These are phyloP conservation scores for Noctua fimbriata DNA, from an alignment of 2,888 invertebrate genomes.

Conservation along the genomic window DNA sequence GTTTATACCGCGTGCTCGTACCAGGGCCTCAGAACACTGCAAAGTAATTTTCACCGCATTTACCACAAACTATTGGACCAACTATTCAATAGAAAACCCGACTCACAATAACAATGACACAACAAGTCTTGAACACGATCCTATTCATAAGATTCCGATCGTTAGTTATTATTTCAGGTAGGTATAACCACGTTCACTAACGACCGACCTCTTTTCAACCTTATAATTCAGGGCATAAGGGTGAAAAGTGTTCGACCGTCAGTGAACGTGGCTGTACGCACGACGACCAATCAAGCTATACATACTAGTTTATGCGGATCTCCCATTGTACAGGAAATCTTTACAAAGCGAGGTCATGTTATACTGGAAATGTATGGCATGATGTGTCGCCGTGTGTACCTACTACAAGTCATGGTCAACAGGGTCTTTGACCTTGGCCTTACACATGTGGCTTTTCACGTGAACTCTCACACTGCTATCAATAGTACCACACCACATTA, in stretches of 20 bases:
- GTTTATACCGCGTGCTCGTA: background rate
- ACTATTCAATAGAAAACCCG: constrained; percentile 8
- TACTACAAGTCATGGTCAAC: constrained; percentile 6
- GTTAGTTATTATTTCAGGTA: constrained; percentile 14
- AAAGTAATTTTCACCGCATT: background rate
- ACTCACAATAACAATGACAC: constrained; percentile 19
- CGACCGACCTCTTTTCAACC: background rate
- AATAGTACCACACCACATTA: background rate
- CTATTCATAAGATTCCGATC: constrained; percentile 23
- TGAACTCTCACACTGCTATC: background rate
- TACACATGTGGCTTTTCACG: background rate
- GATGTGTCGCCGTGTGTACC: background rate
- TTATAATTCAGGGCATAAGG: background rate
- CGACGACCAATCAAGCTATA: too few species aligned
- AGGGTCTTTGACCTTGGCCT: constrained; percentile 13
- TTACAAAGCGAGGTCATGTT: too few species aligned
- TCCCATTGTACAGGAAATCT: too few species aligned
- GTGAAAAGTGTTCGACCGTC: background rate
- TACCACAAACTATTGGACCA: background rate
- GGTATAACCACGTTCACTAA: background rate
- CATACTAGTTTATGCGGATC: too few species aligned
- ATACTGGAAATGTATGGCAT: too few species aligned
- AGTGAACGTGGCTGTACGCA: background rate
- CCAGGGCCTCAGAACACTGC: background rate
- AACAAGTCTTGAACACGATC: constrained; percentile 9